A percentile compares a stretch with the other conserved stretches of the same genome.
Conservation (phyloP, 2,113 vertebrate genomes). For the Ploceus nigricollis region DNA sequence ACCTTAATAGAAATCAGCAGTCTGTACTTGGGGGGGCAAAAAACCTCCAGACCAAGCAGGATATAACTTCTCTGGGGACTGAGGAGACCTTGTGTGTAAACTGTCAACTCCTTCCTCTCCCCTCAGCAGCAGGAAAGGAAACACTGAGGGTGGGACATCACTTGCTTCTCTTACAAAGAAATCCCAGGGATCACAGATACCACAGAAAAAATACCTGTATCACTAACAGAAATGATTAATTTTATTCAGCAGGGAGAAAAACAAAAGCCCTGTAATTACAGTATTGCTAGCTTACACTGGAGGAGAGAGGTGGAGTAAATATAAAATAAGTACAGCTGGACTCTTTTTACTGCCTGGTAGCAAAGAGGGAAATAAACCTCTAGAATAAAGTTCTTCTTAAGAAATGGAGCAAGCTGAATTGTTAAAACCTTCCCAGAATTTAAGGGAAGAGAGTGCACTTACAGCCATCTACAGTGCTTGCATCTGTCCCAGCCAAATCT, state of each 20-base stretch:
- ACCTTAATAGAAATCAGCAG: slow-evolving; percentile 33
- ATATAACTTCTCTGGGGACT: slow-evolving; percentile 50
- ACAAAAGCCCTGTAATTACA: neutral
- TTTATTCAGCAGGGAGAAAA: neutral
- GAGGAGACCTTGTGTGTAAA: slow-evolving; percentile 18
- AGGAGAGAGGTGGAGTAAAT: neutral
- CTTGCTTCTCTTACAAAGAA: neutral
- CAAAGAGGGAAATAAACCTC: neutral
- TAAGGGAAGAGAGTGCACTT: neutral
- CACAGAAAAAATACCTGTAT: neutral
- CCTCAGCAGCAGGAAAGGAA: slow-evolving; percentile 29
- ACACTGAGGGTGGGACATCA: slow-evolving; percentile 27
- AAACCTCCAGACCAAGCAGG: slow-evolving; percentile 9
- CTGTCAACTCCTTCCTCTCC: slow-evolving; percentile 59
- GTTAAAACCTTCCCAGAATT: neutral
- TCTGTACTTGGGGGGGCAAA: neutral
- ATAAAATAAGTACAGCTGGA: neutral
- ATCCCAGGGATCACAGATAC: neutral
- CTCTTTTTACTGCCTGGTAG: neutral
- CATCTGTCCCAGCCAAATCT: neutral
- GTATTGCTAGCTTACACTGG: neutral
- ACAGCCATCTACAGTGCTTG: neutral
- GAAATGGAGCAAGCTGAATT: neutral
- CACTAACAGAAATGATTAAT: neutral
- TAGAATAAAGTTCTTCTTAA: neutral